Evolutionary conservation across 2,888 invertebrate genomes (phyloP).

Genomic region (Anodontia alba): DNA sequence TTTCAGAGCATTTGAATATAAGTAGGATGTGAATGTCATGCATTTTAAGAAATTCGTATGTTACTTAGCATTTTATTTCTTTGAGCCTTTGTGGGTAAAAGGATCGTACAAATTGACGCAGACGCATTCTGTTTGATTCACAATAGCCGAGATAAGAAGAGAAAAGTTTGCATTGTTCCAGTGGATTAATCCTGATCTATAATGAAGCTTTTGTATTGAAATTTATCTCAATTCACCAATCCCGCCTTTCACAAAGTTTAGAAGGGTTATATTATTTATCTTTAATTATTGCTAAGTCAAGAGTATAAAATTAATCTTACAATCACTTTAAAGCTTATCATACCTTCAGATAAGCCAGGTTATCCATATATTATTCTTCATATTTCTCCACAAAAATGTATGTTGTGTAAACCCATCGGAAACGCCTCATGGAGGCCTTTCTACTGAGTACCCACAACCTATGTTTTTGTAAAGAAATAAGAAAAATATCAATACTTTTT

Average conservation of each 20-base stretch:
- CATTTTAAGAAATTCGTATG: conserved; percentile 15
- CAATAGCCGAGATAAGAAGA: background rate
- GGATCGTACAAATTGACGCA: background rate
- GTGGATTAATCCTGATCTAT: background rate
- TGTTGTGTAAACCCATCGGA: too few species aligned
- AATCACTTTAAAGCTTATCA: too few species aligned
- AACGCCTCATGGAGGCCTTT: too few species aligned
- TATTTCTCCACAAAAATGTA: too few species aligned
- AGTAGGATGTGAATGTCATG: conserved; percentile 2
- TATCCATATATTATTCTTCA: too few species aligned
- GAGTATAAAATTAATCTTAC: too few species aligned
- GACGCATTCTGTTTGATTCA: background rate
- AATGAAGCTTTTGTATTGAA: conserved; percentile 14
- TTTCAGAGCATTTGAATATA: background rate
- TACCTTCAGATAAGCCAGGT: too few species aligned
- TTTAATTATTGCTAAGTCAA: too few species aligned
- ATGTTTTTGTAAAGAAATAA: too few species aligned
- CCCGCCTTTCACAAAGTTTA: background rate
- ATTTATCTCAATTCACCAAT: conserved; percentile 9
- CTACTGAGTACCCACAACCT: too few species aligned
- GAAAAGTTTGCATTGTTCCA: background rate
- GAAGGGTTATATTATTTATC: background rate
- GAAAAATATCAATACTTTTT: too few species aligned
- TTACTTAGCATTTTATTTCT: conserved; percentile 15
- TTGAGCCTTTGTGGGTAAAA: background rate